Percentiles rank a stretch among this genome's conserved stretches.
Conservation (phyloP, 2,797 vertebrate species). For the Cirrhinus mrigala region DNA sequence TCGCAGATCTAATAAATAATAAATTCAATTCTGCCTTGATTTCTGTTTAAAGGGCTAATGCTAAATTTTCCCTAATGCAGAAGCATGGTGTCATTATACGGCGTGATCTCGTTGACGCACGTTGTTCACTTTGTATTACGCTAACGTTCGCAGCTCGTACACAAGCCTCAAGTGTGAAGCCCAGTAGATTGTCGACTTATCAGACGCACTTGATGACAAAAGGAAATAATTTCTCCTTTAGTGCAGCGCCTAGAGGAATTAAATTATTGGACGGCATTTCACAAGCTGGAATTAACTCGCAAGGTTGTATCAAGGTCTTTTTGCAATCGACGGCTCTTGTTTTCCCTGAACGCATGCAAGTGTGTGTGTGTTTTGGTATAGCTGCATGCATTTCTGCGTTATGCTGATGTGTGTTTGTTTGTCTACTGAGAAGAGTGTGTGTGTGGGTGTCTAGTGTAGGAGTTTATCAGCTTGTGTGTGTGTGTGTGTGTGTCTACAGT, state of each 20-base stretch:
- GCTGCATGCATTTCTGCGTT: not conserved
- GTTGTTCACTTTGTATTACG: not conserved
- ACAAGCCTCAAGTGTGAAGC: slow-evolving; percentile 1
- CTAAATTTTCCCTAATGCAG: not conserved
- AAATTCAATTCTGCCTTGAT: slow-evolving; percentile 27
- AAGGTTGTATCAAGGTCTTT: slow-evolving; percentile 43
- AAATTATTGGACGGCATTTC: slow-evolving; percentile 43
- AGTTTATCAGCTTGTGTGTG: slow-evolving; percentile 24
- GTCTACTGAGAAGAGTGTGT: not conserved
- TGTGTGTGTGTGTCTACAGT: not conserved
- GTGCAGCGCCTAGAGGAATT: slow-evolving; percentile 18
- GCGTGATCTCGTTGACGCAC: not conserved
- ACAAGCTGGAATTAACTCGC: slow-evolving; percentile 35
- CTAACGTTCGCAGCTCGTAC: not conserved
- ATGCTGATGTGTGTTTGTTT: slow-evolving; percentile 1
- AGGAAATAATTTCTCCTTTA: slow-evolving; percentile 28
- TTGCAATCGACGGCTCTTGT: not conserved
- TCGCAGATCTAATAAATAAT: slow-evolving; percentile 27
- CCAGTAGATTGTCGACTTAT: slow-evolving; percentile 26
- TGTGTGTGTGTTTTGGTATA: not conserved
- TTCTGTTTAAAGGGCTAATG: slow-evolving; percentile 17
- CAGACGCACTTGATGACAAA: slow-evolving; percentile 36
- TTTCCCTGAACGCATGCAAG: not conserved
- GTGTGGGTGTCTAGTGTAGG: slow-evolving; percentile 33
- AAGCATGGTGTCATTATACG: not conserved